Evolutionary conservation across 2,797 vertebrate genomes (phyloP), one percentile per base, ranked within the genome.

Genomic region (Arremon aurantiirostris): DNA sequence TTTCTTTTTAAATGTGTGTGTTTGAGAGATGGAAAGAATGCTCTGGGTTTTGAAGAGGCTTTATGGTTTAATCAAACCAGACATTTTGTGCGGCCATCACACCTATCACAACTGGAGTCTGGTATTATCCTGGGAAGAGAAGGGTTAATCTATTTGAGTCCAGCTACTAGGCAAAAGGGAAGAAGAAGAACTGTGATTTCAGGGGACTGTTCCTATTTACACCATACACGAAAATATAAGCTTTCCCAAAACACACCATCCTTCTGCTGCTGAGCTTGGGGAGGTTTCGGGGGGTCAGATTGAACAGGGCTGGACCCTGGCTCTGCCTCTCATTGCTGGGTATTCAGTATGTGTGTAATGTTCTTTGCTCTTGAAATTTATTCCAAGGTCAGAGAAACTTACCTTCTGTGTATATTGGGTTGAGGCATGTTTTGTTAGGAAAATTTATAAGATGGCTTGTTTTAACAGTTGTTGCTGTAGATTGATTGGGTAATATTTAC

Each of bases 381-480:
- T 94, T 92, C 94, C 77, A 68, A 90, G 87, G 93, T 89, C 96
- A 93, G 68, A 90, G 90, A 92, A 96, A 80, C 61, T 76, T 89
- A 77, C 90, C 63, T 90, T 83, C 91, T 96, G 87, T 91, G 44
- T 95, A 75, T 78, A 49, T 88, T 92, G 84, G 96, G 76, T 71
- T 69, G 57, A 75, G 50, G 55, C 39, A 76, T 95, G 83, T 96
- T 97, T 95, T 96, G 87, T 84, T 93, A 94, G 79, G 46, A 91
- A 91, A 90, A 91, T 95, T 96, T 94, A 94, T 94, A 94, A 92
- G 92, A 96, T 52, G 76, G 41, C 32, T 93, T 95, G 92, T 95
- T 96, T 97, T 89, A 96, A 95, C 95, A 97, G 96, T 97, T 96
- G 94, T 94, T 93, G 82, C 42, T 21, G 69, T 79, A 88, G 89